Percentiles rank a stretch among this genome's conserved stretches.
Evolutionary conservation across 2,888 invertebrate genomes (phyloP).

Genomic region (Plusia festucae): DNA sequence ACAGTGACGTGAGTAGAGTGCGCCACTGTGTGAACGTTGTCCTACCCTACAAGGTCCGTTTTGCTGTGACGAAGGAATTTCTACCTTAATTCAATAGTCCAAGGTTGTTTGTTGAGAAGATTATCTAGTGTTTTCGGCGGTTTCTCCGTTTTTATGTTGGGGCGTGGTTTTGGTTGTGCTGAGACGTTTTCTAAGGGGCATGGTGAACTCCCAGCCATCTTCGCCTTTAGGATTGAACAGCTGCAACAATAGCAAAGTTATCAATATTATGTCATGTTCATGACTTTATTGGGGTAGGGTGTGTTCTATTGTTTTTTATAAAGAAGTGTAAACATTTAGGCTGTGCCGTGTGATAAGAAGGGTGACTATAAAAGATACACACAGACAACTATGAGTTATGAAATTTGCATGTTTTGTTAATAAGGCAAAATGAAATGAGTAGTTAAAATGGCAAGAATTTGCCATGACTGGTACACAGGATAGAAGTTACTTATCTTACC

Average conservation of each 20-base stretch:
- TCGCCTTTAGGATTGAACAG: slow-evolving; percentile 92
- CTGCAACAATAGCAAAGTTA: slow-evolving; percentile 77
- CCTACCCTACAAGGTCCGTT: slow-evolving; percentile 60
- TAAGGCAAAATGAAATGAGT: no score
- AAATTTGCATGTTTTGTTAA: no score
- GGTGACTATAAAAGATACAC: no score
- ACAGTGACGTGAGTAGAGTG: slow-evolving; percentile 39
- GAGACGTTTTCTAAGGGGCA: slow-evolving; percentile 85
- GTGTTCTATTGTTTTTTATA: no score
- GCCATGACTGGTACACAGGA: no score
- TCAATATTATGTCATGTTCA: neutral
- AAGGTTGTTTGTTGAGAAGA: slow-evolving; percentile 59
- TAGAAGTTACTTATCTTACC: no score
- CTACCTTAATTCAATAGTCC: slow-evolving; percentile 64
- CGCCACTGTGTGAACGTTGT: slow-evolving; percentile 57
- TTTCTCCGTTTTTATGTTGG: slow-evolving; percentile 69
- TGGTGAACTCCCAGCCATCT: slow-evolving; percentile 89
- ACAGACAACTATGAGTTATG: no score
- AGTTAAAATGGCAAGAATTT: no score
- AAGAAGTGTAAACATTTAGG: no score
- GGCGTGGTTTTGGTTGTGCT: slow-evolving; percentile 64
- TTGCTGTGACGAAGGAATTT: slow-evolving; percentile 69
- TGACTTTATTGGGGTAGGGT: neutral
- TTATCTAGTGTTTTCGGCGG: slow-evolving; percentile 79
- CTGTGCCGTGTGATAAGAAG: no score